Percentiles rank a stretch among this genome's conserved stretches.
These are phyloP conservation scores for Lepidurus packardi DNA, from an alignment of 1,140 invertebrate species.

Conservation along the genomic window DNA sequence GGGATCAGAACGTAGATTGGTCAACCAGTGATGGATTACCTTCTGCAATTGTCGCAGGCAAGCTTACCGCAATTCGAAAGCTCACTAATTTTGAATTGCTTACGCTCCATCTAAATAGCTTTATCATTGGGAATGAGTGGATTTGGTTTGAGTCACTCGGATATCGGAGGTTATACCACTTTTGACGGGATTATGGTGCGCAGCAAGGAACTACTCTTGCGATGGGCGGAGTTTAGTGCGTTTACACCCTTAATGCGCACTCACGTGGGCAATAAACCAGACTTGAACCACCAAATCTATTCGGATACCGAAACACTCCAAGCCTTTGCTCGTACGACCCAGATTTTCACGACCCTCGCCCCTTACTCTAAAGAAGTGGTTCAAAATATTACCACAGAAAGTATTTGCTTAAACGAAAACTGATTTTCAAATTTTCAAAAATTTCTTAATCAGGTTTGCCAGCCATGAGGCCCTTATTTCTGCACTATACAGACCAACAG, in stretches of 20 bases:
- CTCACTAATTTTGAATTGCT: background rate
- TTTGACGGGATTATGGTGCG: conserved; percentile 38
- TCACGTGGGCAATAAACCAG: conserved; percentile 45
- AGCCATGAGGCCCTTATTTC: conserved; percentile 44
- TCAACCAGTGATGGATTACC: conserved; percentile 43
- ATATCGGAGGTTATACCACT: conserved; percentile 48
- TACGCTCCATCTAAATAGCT: conserved; percentile 36
- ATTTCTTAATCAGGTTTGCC: conserved; percentile 35
- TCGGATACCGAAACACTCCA: conserved; percentile 39
- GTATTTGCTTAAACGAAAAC: conserved; percentile 32
- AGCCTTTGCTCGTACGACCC: conserved; percentile 42
- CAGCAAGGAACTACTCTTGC: conserved; percentile 43
- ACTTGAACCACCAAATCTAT: conserved; percentile 45
- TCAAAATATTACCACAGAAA: conserved; percentile 35
- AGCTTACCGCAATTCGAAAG: background rate
- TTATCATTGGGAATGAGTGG: conserved; percentile 43
- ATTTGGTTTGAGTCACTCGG: conserved; percentile 46
- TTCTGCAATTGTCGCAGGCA: conserved; percentile 41
- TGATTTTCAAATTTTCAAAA: background rate
- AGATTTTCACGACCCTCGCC: conserved; percentile 41
- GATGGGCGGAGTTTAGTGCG: conserved; percentile 46
- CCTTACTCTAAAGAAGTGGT: conserved; percentile 42
- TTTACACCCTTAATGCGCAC: conserved; percentile 47
- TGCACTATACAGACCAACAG: conserved; percentile 39
- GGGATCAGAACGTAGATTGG: conserved; percentile 48